Conservation (phyloP, 2,113 vertebrate genomes). For the Dipodomys ordii region DNA sequence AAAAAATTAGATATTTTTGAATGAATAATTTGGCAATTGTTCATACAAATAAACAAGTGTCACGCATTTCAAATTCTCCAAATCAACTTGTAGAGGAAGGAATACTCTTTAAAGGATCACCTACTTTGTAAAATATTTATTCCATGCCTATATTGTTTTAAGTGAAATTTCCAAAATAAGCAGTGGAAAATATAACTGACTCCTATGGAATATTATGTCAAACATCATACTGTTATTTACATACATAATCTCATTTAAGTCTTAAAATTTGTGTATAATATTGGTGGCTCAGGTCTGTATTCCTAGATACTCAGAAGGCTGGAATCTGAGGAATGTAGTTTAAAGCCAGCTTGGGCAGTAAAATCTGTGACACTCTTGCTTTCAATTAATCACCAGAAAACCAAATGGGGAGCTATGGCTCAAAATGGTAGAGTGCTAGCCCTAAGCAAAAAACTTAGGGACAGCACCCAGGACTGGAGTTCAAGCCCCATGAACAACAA, state of each 20-base stretch:
- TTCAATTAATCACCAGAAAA: too few species aligned
- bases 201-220: not conserved
- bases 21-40: not conserved
- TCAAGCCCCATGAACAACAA: too few species aligned
- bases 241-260: not conserved
- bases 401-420: too few species aligned
- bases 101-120: not conserved
- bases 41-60: not conserved
- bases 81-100: not conserved
- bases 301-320: too few species aligned
- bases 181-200: not conserved
- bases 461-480: too few species aligned
- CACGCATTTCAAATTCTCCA: not conserved
- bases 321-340: too few species aligned
- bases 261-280: not conserved
- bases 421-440: too few species aligned
- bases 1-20: not conserved
- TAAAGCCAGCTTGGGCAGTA: too few species aligned
- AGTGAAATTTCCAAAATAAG: not conserved
- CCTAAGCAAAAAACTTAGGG: too few species aligned
- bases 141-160: not conserved
- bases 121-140: not conserved
- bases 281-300: too few species aligned
- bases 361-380: too few species aligned
- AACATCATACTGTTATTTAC: not conserved